These are phyloP conservation scores for Chironomus riparius DNA, from an alignment of 2,888 invertebrate genomes.

Conservation along the genomic window DNA sequence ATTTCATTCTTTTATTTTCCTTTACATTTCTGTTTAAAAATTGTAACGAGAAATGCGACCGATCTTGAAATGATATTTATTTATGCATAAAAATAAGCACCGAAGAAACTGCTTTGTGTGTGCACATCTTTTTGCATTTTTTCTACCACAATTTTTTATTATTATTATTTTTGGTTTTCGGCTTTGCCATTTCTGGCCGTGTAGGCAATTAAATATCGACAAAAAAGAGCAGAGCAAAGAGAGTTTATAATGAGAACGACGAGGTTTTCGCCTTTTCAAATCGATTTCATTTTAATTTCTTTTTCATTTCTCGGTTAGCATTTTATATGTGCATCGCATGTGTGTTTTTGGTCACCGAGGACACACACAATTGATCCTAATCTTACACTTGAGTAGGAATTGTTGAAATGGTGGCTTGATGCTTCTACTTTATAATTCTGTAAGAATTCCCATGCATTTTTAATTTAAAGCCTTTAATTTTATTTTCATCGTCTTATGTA, in stretches of 20 bases:
- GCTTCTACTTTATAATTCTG: background rate
- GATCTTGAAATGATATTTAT: background rate
- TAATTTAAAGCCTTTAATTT: too few relatives aligned
- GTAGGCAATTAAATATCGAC: conserved; percentile 20
- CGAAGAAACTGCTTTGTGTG: background rate
- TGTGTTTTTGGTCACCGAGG: background rate
- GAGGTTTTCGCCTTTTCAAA: background rate
- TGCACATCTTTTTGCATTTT: conserved; percentile 1
- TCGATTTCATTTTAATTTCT: background rate
- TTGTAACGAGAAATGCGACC: background rate
- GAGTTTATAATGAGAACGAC: background rate
- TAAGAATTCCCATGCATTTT: too few relatives aligned
- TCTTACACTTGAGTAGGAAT: background rate
- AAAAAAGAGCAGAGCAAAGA: background rate
- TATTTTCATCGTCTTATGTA: too few relatives aligned
- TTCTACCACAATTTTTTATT: background rate
- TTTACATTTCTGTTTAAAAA: background rate
- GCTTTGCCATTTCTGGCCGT: conserved; percentile 16
- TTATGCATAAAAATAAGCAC: background rate
- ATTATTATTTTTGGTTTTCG: background rate
- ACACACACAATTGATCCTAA: background rate
- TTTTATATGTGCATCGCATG: background rate
- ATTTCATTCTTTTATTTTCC: too few relatives aligned
- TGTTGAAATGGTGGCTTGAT: background rate
- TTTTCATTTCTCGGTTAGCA: background rate